Percentiles rank a stretch among this genome's conserved stretches.
phyloP scores from a whole-genome alignment of 2,797 vertebrate species.

The Bovichtus diacanthus region DNA sequence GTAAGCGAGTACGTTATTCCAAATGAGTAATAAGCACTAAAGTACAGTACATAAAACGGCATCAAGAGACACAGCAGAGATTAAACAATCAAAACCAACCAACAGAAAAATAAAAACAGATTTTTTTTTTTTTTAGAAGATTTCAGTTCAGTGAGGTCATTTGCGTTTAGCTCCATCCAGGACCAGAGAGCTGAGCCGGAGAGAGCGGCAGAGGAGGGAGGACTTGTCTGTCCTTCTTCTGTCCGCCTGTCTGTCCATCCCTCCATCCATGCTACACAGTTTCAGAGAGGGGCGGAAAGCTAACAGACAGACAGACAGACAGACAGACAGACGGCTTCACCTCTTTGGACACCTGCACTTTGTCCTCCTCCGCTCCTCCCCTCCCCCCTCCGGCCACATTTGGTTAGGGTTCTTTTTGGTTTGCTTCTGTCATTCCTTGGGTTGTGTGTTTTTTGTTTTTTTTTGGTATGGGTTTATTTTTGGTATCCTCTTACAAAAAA shows the following conservation, averaged over 20 bases:
- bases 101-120: conserved; percentile 83
- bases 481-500: conserved; percentile 85
- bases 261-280: conserved; percentile 74
- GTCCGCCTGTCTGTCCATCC: conserved; percentile 45
- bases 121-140: conserved; percentile 78
- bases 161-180: conserved; percentile 87
- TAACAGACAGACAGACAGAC: conserved; percentile 66
- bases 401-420: conserved; percentile 87
- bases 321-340: conserved; percentile 52
- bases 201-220: conserved; percentile 72
- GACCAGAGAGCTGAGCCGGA: conserved; percentile 83
- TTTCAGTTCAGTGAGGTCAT: conserved; percentile 89
- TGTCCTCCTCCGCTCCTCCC: conserved; percentile 72
- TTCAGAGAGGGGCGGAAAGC: conserved; percentile 57
- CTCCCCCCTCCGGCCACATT: conserved; percentile 83
- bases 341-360: conserved; percentile 37
- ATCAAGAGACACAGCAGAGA: conserved; percentile 85
- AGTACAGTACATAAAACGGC: conserved; percentile 85
- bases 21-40: conserved; percentile 86
- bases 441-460: conserved; percentile 53
- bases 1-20: conserved; percentile 84
- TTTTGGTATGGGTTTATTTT: conserved; percentile 81
- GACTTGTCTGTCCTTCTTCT: conserved; percentile 47
- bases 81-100: conserved; percentile 78
- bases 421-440: conserved; percentile 85